These are phyloP conservation scores for Omphaloscelis lunosa DNA, from an alignment of 2,888 invertebrate genomes.

Conservation along the genomic window DNA sequence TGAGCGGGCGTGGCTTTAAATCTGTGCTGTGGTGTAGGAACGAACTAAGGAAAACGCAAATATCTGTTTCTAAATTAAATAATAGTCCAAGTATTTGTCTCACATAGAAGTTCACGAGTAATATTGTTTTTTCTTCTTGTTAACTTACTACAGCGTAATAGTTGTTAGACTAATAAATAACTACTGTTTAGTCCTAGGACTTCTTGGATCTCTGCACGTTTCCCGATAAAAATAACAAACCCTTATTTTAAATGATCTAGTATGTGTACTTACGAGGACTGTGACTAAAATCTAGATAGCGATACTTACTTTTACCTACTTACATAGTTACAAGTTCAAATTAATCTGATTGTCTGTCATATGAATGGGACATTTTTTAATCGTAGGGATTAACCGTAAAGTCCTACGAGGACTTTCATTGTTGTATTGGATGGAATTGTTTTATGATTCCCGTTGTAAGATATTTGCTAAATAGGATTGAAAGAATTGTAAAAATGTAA, in stretches of 20 bases:
- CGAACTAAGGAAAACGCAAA: conserved; percentile 4
- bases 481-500: conserved; percentile 24
- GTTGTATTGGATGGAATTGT: conserved; percentile 42
- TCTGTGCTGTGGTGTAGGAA: background rate
- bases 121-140: conserved; percentile 18
- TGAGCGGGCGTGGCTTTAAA: conserved; percentile 33
- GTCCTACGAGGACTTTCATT: conserved; percentile 7
- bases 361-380: conserved; percentile 5
- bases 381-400: conserved; percentile 2
- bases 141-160: conserved; percentile 42
- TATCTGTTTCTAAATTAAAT: conserved; percentile 25
- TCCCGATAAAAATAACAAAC: conserved; percentile 20
- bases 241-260: background rate
- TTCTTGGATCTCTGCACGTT: conserved; percentile 51
- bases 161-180: conserved; percentile 48
- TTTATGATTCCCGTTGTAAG: conserved; percentile 37
- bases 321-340: conserved; percentile 33
- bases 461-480: conserved; percentile 11
- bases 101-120: conserved; percentile 21
- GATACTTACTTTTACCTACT: conserved; percentile 12
- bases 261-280: conserved; percentile 40
- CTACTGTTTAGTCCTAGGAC: conserved; percentile 45
- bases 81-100: conserved; percentile 29
- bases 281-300: conserved; percentile 56
- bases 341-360: conserved; percentile 5